Evolutionary conservation across 2,797 vertebrate species (phyloP), one percentile per base, ranked within the genome.

Genomic region (Sebastolobus alascanus): DNA sequence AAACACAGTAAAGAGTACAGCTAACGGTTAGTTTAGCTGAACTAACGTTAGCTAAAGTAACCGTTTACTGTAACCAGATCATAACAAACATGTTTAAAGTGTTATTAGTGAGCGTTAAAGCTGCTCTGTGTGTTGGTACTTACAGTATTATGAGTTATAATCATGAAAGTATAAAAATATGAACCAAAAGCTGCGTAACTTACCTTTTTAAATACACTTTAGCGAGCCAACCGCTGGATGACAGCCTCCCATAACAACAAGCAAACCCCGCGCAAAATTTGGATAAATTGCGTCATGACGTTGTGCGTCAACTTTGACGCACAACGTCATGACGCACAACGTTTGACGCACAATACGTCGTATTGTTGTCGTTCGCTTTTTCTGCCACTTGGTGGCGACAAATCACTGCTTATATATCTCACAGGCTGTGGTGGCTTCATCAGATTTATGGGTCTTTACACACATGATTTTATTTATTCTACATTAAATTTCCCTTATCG

Each of bases 181-280:
- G 0, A 22, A n/a, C 0, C 1, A 2, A 11, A 4, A 52, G 0
- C 8, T 50, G 11, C 0, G 4, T 25, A 1, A 3, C 0, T 87
- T 90, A 91, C 87, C 86, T 73, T 75, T 68, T 75, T 66, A 35
- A 14, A 64, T 11, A 1, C 0, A 14, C 6, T 22, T 66, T 40
- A 5, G 1, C 3, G 4, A 64, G 5, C 5, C 8, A 6, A 25
- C 11, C 22, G 40, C 5, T 29, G 40, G 31, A 54, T 59, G 58
- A 83, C 83, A 85, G 37, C 16, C 54, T 13, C 2, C 68, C 43
- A 85, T 61, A 73, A 69, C 58, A 78, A 58, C 59, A 8, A 8
- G 33, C 8, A n/a, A 74, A 88, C 91, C 91, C 92, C 94, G 94
- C 94, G 89, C 90, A 94, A 95, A 43, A 94, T 92, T 94, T 82